phyloP scores from a whole-genome alignment of 2,113 vertebrate species.

The Aphelocoma coerulescens region DNA sequence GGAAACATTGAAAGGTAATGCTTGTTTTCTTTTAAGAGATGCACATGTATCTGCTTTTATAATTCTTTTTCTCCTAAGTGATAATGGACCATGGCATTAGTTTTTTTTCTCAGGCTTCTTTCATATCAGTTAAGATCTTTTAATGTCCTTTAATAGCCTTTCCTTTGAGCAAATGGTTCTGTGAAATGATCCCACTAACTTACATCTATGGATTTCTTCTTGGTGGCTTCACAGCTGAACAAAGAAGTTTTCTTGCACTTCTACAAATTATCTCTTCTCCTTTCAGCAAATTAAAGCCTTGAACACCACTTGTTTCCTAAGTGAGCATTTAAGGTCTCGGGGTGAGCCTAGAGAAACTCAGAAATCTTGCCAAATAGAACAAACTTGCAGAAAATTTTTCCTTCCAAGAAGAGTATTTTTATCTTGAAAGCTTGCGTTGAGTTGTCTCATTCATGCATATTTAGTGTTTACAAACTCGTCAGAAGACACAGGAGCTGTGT shows the following conservation, averaged over 20 bases:
- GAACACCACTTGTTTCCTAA: neutral
- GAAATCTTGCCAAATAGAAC: neutral
- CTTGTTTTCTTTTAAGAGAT: neutral
- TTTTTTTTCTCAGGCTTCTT: neutral
- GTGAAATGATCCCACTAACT: neutral
- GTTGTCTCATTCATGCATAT: neutral
- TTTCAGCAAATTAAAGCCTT: neutral
- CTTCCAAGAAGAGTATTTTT: neutral
- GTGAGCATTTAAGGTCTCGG: neutral
- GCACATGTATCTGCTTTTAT: neutral
- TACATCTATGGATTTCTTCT: neutral
- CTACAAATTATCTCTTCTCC: neutral
- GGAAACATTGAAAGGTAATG: conserved; percentile 93
- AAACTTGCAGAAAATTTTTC: neutral
- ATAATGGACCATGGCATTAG: neutral
- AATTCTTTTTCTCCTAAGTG: neutral
- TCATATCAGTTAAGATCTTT: neutral
- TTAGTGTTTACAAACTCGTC: neutral
- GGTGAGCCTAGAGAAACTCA: neutral
- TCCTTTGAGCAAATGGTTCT: neutral
- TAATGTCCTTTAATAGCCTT: neutral
- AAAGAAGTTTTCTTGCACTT: neutral
- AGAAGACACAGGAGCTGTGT: neutral
- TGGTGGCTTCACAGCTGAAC: neutral
- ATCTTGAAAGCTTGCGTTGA: neutral